A percentile compares a stretch with the other conserved stretches of the same genome.
These are phyloP conservation scores for Electrophaes corylata DNA, from an alignment of 2,888 invertebrate genomes.

Conservation along the genomic window DNA sequence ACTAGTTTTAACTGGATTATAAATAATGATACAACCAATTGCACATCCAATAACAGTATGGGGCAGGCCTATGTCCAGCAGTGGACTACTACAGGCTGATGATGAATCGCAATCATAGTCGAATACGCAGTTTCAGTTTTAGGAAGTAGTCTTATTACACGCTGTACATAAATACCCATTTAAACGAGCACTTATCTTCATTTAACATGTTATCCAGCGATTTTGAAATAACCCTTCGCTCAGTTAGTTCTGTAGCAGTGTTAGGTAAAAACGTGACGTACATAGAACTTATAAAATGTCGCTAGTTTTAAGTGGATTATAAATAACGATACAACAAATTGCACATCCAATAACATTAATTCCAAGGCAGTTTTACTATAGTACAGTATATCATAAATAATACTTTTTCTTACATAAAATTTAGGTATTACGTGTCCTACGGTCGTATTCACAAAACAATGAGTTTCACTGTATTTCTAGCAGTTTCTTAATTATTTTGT, in stretches of 20 bases:
- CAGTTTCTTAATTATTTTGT: conserved; percentile 16
- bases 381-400: conserved; percentile 61
- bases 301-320: not conserved
- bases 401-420: conserved; percentile 55
- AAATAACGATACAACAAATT: conserved; percentile 25
- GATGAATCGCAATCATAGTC: too few species aligned
- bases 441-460: conserved; percentile 17
- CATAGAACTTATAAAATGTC: too few species aligned
- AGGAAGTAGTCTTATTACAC: too few species aligned
- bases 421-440: conserved; percentile 39
- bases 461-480: not conserved
- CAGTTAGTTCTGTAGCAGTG: too few species aligned
- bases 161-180: too few species aligned
- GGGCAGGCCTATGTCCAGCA: too few species aligned
- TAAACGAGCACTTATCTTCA: too few species aligned
- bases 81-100: too few species aligned
- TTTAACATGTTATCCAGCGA: too few species aligned
- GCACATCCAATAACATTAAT: conserved; percentile 32
- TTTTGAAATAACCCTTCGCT: too few species aligned
- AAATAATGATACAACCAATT: conserved; percentile 24
- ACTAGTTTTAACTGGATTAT: not conserved
- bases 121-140: too few species aligned
- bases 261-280: too few species aligned
- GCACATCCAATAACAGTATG: conserved; percentile 27
- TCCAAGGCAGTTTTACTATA: conserved; percentile 47